A percentile compares a stretch with the other conserved stretches of the same genome.
Evolutionary conservation across 2,888 invertebrate species (phyloP).

Genomic region (Cyclophora punctaria): DNA sequence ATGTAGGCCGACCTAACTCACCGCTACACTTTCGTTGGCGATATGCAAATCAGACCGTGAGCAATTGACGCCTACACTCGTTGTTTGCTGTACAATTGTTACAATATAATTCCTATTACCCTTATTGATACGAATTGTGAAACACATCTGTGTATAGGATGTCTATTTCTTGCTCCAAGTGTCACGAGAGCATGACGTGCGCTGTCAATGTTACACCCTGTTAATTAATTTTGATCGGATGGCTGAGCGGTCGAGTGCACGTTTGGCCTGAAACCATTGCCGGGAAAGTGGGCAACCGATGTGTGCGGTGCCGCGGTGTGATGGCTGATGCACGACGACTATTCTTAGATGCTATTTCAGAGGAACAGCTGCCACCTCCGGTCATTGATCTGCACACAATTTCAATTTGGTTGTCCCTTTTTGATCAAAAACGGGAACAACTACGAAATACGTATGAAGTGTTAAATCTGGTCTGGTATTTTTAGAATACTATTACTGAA

Average conservation of each 20-base stretch:
- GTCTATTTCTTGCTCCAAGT: slow-evolving; percentile 44
- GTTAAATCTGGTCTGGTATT: too few relatives aligned
- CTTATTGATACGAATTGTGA: neutral
- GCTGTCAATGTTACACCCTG: slow-evolving; percentile 60
- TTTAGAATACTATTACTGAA: too few relatives aligned
- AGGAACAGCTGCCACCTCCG: slow-evolving; percentile 43
- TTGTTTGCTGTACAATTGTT: slow-evolving; percentile 9
- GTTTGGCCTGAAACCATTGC: slow-evolving; percentile 46
- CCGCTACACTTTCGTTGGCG: slow-evolving; percentile 62
- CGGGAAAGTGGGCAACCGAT: slow-evolving; percentile 50
- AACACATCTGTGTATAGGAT: neutral
- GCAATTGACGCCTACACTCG: slow-evolving; percentile 35
- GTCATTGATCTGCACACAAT: slow-evolving; percentile 26
- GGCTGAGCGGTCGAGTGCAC: slow-evolving; percentile 47
- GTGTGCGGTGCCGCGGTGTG: slow-evolving; percentile 46
- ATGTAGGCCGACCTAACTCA: slow-evolving; percentile 46
- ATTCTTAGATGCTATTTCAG: slow-evolving; percentile 42
- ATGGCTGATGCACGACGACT: slow-evolving; percentile 32
- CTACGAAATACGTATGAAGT: too few relatives aligned
- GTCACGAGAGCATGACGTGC: slow-evolving; percentile 64
- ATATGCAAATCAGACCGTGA: slow-evolving; percentile 69
- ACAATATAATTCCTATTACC: neutral
- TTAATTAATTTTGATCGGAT: slow-evolving; percentile 60
- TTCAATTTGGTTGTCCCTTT: too few relatives aligned
- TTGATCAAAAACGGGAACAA: too few relatives aligned